Percentiles rank a stretch among this genome's conserved stretches.
Evolutionary conservation across 2,888 invertebrate genomes (phyloP).

Genomic region (Athalia cordata): DNA sequence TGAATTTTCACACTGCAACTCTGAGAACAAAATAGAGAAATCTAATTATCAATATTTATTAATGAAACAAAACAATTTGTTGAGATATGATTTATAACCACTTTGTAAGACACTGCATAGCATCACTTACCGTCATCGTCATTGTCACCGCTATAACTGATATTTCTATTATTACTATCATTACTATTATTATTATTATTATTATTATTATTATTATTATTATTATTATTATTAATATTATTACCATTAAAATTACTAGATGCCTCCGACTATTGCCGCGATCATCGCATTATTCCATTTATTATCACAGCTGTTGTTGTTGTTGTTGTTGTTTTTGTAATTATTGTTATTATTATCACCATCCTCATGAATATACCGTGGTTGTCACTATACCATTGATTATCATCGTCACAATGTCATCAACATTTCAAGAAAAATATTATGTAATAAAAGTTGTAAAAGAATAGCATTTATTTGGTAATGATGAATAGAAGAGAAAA

Average conservation of each 20-base stretch:
- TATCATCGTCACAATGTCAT: too few species aligned
- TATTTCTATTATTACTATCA: slow-evolving; percentile 1
- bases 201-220: background rate
- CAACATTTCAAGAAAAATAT: too few species aligned
- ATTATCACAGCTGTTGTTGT: background rate
- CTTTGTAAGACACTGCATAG: background rate
- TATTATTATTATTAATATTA: slow-evolving; percentile 18
- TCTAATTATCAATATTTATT: too few species aligned
- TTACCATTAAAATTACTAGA: background rate
- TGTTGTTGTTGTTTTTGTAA: background rate
- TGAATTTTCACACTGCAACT: slow-evolving; percentile 23
- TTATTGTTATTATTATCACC: too few species aligned
- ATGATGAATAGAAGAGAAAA: too few species aligned
- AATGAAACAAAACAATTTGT: background rate
- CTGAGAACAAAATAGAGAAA: background rate
- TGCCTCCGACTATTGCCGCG: too few species aligned
- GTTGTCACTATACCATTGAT: too few species aligned
- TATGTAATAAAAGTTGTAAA: too few species aligned
- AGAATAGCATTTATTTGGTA: too few species aligned
- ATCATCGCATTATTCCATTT: too few species aligned
- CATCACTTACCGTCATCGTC: background rate
- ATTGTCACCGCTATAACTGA: slow-evolving; percentile 2
- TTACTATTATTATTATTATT: slow-evolving; percentile 14
- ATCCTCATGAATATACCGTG: too few species aligned
- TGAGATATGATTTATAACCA: too few species aligned